A percentile compares a stretch with the other conserved stretches of the same genome.
Evolutionary conservation across 2,888 invertebrate species (phyloP).

Genomic region (Eupithecia subfuscata): DNA sequence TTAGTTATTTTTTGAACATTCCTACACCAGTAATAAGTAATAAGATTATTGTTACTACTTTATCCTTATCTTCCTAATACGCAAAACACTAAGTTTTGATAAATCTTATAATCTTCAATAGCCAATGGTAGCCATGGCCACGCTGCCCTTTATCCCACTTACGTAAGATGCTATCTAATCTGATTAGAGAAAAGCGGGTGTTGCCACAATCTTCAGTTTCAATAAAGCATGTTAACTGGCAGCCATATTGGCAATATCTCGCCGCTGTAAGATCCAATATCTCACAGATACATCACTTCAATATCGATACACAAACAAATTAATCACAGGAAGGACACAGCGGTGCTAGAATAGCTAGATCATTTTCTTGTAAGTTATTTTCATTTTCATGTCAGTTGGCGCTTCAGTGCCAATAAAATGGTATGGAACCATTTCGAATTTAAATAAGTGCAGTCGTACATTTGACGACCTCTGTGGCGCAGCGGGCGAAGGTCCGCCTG

Average conservation of each 20-base stretch:
- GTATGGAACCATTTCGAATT: too few species aligned
- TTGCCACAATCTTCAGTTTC: slow-evolving; percentile 8
- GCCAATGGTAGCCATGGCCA: neutral
- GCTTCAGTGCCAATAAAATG: too few species aligned
- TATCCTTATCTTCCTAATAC: too few species aligned
- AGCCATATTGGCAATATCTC: slow-evolving; percentile 19
- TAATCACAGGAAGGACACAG: slow-evolving; percentile 15
- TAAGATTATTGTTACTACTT: too few species aligned
- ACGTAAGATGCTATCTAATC: neutral
- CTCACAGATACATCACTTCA: slow-evolving; percentile 36
- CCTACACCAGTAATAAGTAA: neutral
- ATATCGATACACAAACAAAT: slow-evolving; percentile 43
- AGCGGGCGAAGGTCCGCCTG: too few species aligned
- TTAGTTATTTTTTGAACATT: neutral
- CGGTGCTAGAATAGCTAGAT: neutral
- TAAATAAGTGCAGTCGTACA: too few species aligned
- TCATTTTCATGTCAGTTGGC: too few species aligned
- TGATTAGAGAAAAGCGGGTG: neutral
- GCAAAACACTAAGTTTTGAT: neutral
- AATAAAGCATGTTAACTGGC: slow-evolving; percentile 12
- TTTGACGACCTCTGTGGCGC: too few species aligned
- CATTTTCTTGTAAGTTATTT: too few species aligned
- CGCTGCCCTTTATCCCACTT: neutral
- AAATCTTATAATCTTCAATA: neutral
- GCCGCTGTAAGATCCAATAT: slow-evolving; percentile 25